A percentile compares a stretch with the other conserved stretches of the same genome.
Conservation (phyloP, 2,888 invertebrate species). For the Epirrhoe tristata region DNA sequence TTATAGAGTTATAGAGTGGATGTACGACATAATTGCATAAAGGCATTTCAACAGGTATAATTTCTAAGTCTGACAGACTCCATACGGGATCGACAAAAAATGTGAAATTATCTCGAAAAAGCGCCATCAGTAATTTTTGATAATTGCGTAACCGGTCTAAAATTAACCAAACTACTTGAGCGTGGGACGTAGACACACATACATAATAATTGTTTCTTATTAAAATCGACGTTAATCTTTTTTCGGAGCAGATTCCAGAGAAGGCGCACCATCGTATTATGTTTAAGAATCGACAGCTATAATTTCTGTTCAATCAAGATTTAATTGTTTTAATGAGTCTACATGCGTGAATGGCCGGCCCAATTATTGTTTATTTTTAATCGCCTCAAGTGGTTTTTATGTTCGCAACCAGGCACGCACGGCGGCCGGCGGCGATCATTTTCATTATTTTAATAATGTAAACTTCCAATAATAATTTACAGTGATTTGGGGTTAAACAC, state of each 20-base stretch:
- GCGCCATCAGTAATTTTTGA: conserved; percentile 81
- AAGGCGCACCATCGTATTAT: conserved; percentile 79
- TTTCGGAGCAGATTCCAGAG: conserved; percentile 81
- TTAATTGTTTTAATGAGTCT: conserved; percentile 86
- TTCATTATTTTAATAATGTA: conserved; percentile 86
- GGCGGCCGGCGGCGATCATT: conserved; percentile 81
- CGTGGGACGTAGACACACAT: conserved; percentile 79
- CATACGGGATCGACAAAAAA: conserved; percentile 63
- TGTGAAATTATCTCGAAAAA: conserved; percentile 72
- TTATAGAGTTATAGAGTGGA: too few relatives aligned
- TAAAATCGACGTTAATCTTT: conserved; percentile 84
- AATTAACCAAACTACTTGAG: conserved; percentile 77
- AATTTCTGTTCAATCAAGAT: conserved; percentile 86
- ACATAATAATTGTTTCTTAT: conserved; percentile 84
- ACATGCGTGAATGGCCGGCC: conserved; percentile 85
- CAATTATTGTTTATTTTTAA: conserved; percentile 86
- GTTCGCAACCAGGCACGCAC: conserved; percentile 83
- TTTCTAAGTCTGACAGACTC: conserved; percentile 48
- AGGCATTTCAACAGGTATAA: conserved; percentile 44
- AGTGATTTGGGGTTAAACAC: conserved; percentile 85
- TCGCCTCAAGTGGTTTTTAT: conserved; percentile 84
- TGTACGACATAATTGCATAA: not conserved
- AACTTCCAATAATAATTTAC: conserved; percentile 86
- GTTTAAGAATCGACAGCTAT: conserved; percentile 85
- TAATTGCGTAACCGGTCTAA: conserved; percentile 79